phyloP scores from a whole-genome alignment of 2,113 vertebrate genomes.

The Anguilla rostrata region DNA sequence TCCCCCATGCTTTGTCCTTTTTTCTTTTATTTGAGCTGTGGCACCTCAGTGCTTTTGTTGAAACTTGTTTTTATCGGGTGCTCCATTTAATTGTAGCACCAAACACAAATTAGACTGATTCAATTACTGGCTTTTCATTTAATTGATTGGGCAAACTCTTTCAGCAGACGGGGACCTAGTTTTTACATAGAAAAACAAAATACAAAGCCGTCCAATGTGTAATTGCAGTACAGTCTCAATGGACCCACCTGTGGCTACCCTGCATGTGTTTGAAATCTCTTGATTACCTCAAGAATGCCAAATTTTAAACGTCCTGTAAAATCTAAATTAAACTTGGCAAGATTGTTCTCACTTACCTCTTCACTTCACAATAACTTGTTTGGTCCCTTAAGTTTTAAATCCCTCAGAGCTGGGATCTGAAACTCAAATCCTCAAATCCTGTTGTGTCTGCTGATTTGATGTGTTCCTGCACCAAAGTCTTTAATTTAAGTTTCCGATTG shows the following conservation, averaged over 20 bases:
- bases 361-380: background rate
- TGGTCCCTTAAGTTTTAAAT: background rate
- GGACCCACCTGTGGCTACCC: too few species aligned
- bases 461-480: too few species aligned
- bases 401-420: background rate
- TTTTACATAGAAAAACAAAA: background rate
- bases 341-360: background rate
- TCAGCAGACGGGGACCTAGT: background rate
- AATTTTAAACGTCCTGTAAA: background rate
- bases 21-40: slow-evolving; percentile 28
- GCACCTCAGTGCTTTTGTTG: slow-evolving; percentile 5
- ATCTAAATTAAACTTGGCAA: background rate
- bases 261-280: background rate
- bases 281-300: background rate
- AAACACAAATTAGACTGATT: background rate
- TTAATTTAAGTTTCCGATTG: too few species aligned
- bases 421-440: too few species aligned
- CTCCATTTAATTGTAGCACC: background rate
- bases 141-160: background rate
- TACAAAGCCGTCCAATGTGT: background rate
- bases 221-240: background rate
- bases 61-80: background rate
- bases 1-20: slow-evolving; percentile 40
- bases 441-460: too few species aligned
- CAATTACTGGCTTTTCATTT: background rate